Evolutionary conservation across 1,140 invertebrate species (phyloP), one percentile per base, ranked within the genome.

Genomic region (Goniozus legneri): DNA sequence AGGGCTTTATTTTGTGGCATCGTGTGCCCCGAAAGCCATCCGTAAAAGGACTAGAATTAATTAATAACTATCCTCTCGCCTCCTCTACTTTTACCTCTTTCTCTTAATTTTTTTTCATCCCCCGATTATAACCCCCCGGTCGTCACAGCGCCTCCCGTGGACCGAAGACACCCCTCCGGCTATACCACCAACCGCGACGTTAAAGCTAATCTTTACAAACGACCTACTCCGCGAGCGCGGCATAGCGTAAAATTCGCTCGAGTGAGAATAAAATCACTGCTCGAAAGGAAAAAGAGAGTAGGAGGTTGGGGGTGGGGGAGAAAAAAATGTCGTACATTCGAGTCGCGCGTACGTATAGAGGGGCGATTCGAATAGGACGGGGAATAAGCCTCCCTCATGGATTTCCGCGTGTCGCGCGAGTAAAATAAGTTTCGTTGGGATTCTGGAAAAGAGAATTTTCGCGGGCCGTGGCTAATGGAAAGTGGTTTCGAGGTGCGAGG

Each of bases 221-320:
- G 52, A 58, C 60, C 55, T 34, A 32, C 55, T 50, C 57, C 50
- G 50, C 52, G 47, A 19, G 30, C 27, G 24, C 27, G 16, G 7
- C 3, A 4, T 44, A 41, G 21, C 30, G 27, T 40, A 37, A 55
- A 58, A 64, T 52, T 45, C 56, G 57, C 56, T 65, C 56, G 59
- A 59, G 57, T 52, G 57, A 65, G 60, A 69, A 70, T 69, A 66
- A 69, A 69, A 69, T 70, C 67, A 63, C 54, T 55, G 58, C 60
- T 70, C 67, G n/a, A n/a, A n/a, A n/a, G n/a, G n/a, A n/a, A n/a
- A n/a, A n/a, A n/a, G n/a, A n/a, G n/a, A n/a, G n/a, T n/a, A n/a
- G n/a, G n/a, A n/a, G n/a, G n/a, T n/a, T n/a, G n/a, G n/a, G n/a
- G n/a, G n/a, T n/a, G n/a, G n/a, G n/a, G n/a, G n/a, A n/a, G n/a